phyloP scores from a whole-genome alignment of 2,113 vertebrate genomes.

The Montifringilla adamsi region DNA sequence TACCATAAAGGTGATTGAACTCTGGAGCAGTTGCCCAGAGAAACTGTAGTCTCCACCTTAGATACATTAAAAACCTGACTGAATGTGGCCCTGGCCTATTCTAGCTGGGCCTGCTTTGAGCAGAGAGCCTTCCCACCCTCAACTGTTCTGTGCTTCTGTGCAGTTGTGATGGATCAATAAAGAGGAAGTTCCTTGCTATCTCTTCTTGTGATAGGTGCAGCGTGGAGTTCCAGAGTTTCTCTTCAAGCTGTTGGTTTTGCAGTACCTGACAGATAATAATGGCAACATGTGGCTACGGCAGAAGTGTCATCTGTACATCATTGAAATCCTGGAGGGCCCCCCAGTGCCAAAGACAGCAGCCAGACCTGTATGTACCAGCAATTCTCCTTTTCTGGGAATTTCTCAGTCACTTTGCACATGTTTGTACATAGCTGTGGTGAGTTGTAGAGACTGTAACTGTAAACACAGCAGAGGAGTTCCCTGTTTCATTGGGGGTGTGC shows the following conservation, averaged over 20 bases:
- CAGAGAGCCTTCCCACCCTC: neutral
- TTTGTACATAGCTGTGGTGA: neutral
- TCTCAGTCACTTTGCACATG: fast-evolving
- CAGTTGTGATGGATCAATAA: neutral
- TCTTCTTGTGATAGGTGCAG: constrained; percentile 76
- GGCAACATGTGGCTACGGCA: constrained; percentile 90
- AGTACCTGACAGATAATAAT: constrained; percentile 81
- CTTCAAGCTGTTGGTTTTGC: constrained; percentile 89
- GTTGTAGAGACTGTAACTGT: neutral
- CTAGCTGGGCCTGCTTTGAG: neutral
- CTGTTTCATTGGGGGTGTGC: fast-evolving
- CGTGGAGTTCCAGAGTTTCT: constrained; percentile 87
- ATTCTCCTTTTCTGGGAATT: neutral
- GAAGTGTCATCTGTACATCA: constrained; percentile 82
- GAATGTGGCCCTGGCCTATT: neutral
- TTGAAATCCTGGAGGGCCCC: constrained; percentile 82
- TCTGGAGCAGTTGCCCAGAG: neutral
- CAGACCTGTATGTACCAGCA: constrained; percentile 65
- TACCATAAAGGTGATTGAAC: neutral
- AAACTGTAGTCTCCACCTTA: neutral
- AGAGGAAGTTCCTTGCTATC: neutral
- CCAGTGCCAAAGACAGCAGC: constrained; percentile 34
- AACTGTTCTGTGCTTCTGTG: neutral
- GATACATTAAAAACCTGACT: neutral
- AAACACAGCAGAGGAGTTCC: no score